phyloP scores from a whole-genome alignment of 2,113 vertebrate species.

The Panthera uncia region DNA sequence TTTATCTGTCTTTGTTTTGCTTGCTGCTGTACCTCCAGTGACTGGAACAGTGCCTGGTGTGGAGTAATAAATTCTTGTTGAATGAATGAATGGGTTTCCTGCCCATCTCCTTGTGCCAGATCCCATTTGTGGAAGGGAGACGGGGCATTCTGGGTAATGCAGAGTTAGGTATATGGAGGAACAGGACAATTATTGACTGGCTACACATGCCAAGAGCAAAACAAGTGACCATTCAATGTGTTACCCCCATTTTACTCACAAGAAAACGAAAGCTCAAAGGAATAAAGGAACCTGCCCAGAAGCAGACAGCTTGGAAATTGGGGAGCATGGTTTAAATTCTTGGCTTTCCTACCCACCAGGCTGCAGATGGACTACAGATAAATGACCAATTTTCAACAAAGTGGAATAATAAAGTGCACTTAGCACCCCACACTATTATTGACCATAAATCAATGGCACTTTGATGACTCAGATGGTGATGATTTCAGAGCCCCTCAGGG shows the following conservation, averaged over 20 bases:
- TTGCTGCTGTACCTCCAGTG: not conserved
- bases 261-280: not conserved
- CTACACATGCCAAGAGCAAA: not conserved
- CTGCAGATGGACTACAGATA: not conserved
- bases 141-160: not conserved
- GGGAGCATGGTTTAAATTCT: not conserved
- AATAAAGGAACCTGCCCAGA: not conserved
- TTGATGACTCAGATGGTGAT: conserved; percentile 33
- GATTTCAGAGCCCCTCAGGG: not conserved
- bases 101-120: not conserved
- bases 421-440: not conserved
- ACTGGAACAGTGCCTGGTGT: not conserved
- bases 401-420: not conserved
- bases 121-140: not conserved
- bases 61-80: not conserved
- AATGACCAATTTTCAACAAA: not conserved
- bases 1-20: not conserved
- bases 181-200: not conserved
- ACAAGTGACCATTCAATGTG: not conserved
- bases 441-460: not conserved
- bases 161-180: not conserved
- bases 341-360: not conserved
- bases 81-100: not conserved
- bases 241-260: not conserved
- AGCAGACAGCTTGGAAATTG: not conserved